Evolutionary conservation across 2,888 invertebrate genomes (phyloP).

Genomic region (Eupithecia vulgata): DNA sequence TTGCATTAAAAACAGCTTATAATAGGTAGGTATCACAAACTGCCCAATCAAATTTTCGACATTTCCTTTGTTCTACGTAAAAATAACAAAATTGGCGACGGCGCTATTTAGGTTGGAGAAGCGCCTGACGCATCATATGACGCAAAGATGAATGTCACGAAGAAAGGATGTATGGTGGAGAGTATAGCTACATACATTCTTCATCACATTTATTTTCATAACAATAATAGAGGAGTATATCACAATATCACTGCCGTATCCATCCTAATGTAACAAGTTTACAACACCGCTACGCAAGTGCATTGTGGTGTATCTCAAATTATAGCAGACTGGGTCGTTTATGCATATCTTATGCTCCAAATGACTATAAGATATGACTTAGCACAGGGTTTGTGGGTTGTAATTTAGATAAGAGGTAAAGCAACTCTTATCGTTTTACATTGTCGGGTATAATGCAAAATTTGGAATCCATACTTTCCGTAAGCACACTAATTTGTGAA

Average conservation of each 20-base stretch:
- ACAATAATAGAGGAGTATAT: conserved; percentile 27
- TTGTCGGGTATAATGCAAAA: conserved; percentile 2
- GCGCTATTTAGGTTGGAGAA: too few relatives aligned
- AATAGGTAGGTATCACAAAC: too few relatives aligned
- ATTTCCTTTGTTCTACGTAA: too few relatives aligned
- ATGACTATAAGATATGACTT: conserved; percentile 42
- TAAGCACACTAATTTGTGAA: background rate
- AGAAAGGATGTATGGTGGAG: too few relatives aligned
- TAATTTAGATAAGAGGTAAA: conserved; percentile 8
- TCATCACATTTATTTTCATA: conserved; percentile 23
- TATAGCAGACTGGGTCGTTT: conserved; percentile 50
- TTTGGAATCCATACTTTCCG: background rate
- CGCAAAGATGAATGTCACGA: too few relatives aligned
- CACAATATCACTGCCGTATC: conserved; percentile 41
- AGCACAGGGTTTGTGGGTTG: conserved; percentile 15
- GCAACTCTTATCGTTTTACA: background rate
- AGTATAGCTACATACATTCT: too few relatives aligned
- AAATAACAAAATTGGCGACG: too few relatives aligned
- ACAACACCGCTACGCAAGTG: conserved; percentile 47
- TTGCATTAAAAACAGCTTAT: too few relatives aligned
- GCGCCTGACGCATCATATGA: too few relatives aligned
- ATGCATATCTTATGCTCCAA: conserved; percentile 49
- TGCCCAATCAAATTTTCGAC: too few relatives aligned
- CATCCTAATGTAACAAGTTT: conserved; percentile 32
- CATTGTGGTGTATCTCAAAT: conserved; percentile 57